A percentile compares a stretch with the other conserved stretches of the same genome.
phyloP scores from a whole-genome alignment of 2,113 vertebrate species.

The Chloropsis hardwickii region DNA sequence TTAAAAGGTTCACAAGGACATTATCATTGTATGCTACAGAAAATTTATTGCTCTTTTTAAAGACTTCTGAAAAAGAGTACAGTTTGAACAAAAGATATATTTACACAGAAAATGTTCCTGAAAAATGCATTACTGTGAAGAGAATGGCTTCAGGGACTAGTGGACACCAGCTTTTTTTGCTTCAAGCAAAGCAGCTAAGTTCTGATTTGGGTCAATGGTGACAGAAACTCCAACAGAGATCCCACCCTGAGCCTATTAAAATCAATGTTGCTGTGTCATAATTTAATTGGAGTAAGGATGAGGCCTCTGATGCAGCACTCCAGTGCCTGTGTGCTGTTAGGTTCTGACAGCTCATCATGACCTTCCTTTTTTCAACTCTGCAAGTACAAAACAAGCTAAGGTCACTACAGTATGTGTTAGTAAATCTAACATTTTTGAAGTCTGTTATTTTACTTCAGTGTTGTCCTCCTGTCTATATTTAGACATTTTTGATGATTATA shows the following conservation, averaged over 20 bases:
- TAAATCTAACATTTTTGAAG: not conserved
- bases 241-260: constrained; percentile 1
- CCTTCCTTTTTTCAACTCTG: not conserved
- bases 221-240: constrained; percentile 7
- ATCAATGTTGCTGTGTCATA: not conserved
- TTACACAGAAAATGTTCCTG: not conserved
- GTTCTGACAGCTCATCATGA: not conserved
- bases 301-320: not conserved
- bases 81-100: not conserved
- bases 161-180: not conserved
- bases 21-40: not conserved
- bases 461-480: not conserved
- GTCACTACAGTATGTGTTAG: not conserved
- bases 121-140: not conserved
- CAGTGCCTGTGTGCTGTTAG: not conserved
- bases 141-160: not conserved
- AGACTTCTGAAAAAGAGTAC: not conserved
- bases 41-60: not conserved
- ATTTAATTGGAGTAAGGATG: constrained; percentile 13
- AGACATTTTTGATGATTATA: not conserved
- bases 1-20: not conserved
- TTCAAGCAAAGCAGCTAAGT: not conserved
- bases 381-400: not conserved
- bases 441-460: not conserved
- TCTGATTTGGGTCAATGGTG: constrained; percentile 29